Base-by-base conservation (phyloP, 1,140 invertebrate species). In the Dinothrombium tinctorium region DNA sequence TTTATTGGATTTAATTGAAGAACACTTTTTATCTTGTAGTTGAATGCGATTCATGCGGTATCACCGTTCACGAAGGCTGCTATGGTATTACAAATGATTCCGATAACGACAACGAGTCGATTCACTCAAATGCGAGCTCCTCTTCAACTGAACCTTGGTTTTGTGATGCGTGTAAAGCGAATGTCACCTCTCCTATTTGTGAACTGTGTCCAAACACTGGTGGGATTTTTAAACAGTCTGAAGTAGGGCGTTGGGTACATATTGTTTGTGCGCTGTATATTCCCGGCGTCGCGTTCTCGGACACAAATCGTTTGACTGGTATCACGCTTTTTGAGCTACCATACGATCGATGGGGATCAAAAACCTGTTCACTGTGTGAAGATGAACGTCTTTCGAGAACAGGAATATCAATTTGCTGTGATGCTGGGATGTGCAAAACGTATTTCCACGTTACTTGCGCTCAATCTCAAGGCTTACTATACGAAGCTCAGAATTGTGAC, bases 361-460 rank as follows among this genome's bases (percentile, higher is more conserved):
- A 87, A 55, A 63, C 68, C 2, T 89, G 84, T 56, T 71, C 69
- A 14, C 56, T 92, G 3, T 96, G 90, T 57, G 72, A 76, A 53
- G 83, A 94, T 59, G 67, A 72, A 6, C 62, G 80, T 21, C 77
- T 77, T 51, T 74, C 80, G 23, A 65, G 80, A 12, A 89, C 84
- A 5, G 92, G 92, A 4, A 82, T 96, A 4, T 84, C 80, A 54
- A 84, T 96, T 40, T 75, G 76, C 46, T 98, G 90, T 61, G 92
- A 98, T 63, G 89, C 89, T 20, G 33, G 90, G 20, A 77, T 98
- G 70, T 98, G 90, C 63, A 74, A 86, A 54, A 84, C 77, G 0
- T 87, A 81, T 63, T 95, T 96, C 59, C 92, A 98, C 61, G 87
- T 94, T 17, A 95, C 87, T 9, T 98, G 86, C 66, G 87, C 86